phyloP scores from a whole-genome alignment of 2,113 vertebrate species.

The Alethe diademata region DNA sequence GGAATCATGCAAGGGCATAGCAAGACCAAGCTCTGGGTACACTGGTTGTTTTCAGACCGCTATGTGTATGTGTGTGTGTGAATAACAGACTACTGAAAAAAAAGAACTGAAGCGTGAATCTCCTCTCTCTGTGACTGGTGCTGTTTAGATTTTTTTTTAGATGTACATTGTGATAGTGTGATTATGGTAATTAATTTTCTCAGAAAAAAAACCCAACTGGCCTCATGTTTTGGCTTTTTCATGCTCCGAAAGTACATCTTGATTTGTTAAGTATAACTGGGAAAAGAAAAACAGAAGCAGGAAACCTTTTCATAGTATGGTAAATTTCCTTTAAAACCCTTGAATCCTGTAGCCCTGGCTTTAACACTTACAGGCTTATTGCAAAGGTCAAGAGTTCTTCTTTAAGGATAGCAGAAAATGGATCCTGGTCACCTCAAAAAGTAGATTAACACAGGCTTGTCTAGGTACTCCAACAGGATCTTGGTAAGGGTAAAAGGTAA shows the following conservation, averaged over 20 bases:
- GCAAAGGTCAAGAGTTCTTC: neutral
- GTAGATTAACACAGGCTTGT: neutral
- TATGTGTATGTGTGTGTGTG: neutral
- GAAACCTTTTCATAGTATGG: neutral
- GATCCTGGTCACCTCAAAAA: neutral
- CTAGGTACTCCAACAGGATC: neutral
- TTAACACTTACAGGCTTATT: neutral
- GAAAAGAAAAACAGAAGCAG: neutral
- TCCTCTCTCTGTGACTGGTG: neutral
- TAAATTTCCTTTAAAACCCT: neutral
- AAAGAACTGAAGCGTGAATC: accelerated
- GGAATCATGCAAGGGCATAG: neutral
- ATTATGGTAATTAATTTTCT: neutral
- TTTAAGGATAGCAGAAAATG: neutral
- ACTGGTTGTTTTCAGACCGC: neutral
- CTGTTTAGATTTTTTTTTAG: neutral
- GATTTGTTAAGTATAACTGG: neutral
- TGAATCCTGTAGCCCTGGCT: neutral
- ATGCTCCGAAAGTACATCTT: neutral
- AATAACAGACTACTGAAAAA: neutral
- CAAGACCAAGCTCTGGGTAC: neutral
- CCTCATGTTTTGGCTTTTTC: neutral
- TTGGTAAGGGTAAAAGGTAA: neutral
- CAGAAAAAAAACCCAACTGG: neutral
- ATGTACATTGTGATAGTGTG: neutral